phyloP scores from a whole-genome alignment of 2,797 vertebrate species.

The Natrix natrix region DNA sequence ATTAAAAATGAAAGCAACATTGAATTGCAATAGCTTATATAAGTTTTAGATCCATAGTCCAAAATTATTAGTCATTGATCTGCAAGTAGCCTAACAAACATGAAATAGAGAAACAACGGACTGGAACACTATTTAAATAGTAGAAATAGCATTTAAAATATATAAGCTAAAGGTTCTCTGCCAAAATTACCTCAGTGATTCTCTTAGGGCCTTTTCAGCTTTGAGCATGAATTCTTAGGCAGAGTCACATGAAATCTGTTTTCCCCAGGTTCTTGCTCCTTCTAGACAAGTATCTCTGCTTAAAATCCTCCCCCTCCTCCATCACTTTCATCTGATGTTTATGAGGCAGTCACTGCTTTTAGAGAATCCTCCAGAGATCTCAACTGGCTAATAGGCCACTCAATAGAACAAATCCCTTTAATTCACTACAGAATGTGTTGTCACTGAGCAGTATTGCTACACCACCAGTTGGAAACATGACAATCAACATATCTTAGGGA shows the following conservation, averaged over 20 bases:
- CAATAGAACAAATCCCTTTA: background rate
- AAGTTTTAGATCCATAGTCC: background rate
- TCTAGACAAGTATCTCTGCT: background rate
- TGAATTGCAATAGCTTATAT: background rate
- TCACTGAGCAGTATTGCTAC: background rate
- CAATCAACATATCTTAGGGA: background rate
- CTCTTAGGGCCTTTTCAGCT: background rate
- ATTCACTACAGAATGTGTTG: background rate
- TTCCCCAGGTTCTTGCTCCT: background rate
- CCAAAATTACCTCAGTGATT: background rate
- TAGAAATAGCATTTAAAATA: background rate
- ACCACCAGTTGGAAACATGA: background rate
- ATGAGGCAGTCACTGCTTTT: background rate
- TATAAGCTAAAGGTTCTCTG: background rate
- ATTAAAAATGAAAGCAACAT: background rate
- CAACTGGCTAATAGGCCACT: background rate
- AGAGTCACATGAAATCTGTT: background rate
- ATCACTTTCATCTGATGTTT: background rate
- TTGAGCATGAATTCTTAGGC: background rate
- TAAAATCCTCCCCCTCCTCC: background rate
- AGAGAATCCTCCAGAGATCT: background rate
- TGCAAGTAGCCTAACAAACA: background rate
- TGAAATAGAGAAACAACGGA: background rate
- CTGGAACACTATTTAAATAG: background rate
- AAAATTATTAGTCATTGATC: background rate